phyloP scores from a whole-genome alignment of 2,113 vertebrate species.

The Menidia beryllina region DNA sequence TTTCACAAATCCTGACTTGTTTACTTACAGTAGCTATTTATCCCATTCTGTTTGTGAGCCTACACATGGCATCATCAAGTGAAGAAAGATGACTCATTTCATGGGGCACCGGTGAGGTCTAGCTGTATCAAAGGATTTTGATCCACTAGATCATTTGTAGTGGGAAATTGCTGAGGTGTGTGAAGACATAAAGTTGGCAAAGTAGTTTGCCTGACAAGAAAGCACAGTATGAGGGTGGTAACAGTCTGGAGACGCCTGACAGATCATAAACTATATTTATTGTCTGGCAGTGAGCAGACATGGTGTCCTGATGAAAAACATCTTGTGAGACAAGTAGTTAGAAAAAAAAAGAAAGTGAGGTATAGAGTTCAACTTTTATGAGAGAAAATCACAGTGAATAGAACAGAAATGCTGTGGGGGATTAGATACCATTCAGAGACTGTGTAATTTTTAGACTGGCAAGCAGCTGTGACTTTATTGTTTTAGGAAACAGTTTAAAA shows the following conservation, averaged over 20 bases:
- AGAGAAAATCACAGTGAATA: slow-evolving; percentile 53
- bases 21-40: background rate
- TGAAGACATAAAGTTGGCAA: slow-evolving; percentile 47
- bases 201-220: slow-evolving; percentile 57
- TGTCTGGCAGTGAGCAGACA: slow-evolving; percentile 59
- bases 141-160: slow-evolving; percentile 33
- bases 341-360: slow-evolving; percentile 21
- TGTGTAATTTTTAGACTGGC: slow-evolving; percentile 47
- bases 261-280: slow-evolving; percentile 62
- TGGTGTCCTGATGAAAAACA: slow-evolving; percentile 55
- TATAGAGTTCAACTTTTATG: slow-evolving; percentile 51
- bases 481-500: slow-evolving; percentile 58
- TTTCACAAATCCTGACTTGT: background rate
- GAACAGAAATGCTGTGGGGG: slow-evolving; percentile 42
- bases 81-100: background rate
- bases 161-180: slow-evolving; percentile 48
- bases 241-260: slow-evolving; percentile 63
- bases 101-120: background rate
- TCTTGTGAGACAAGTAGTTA: slow-evolving; percentile 45
- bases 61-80: background rate
- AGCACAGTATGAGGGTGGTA: slow-evolving; percentile 25
- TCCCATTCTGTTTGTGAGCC: background rate
- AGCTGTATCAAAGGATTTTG: slow-evolving; percentile 24
- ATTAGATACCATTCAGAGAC: slow-evolving; percentile 65
- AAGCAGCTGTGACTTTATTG: slow-evolving; percentile 67